Percentiles rank a stretch among this genome's conserved stretches.
Evolutionary conservation across 2,888 invertebrate species (phyloP).

Genomic region (Drosophila maculinotata): DNA sequence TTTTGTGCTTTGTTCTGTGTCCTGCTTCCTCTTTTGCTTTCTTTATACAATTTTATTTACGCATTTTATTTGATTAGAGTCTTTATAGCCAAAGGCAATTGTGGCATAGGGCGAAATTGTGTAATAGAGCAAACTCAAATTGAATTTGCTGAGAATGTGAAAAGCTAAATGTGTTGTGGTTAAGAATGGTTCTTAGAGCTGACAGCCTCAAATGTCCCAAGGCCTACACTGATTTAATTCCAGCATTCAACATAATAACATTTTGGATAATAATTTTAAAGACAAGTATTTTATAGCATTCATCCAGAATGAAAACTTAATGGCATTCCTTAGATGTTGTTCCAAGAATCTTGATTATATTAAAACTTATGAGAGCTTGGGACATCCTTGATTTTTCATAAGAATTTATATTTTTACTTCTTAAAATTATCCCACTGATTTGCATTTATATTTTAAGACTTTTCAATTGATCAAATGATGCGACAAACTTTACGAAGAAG

Average conservation of each 20-base stretch:
- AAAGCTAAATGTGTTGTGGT: constrained; percentile 35
- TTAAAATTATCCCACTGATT: not conserved
- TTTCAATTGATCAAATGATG: not conserved
- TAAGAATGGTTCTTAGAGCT: constrained; percentile 2
- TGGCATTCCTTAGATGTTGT: not conserved
- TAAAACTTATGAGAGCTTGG: not conserved
- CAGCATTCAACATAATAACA: constrained; percentile 7
- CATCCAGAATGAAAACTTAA: not conserved
- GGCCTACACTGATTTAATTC: constrained; percentile 21
- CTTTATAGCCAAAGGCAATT: constrained; percentile 45
- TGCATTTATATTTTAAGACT: not conserved
- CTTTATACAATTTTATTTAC: constrained; percentile 65
- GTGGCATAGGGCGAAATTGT: constrained; percentile 48
- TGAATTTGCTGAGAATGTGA: constrained; percentile 63
- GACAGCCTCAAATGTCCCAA: constrained; percentile 13
- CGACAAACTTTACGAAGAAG: not conserved
- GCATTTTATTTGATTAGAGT: constrained; percentile 69
- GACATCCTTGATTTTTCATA: not conserved
- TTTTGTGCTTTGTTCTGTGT: constrained; percentile 29
- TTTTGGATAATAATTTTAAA: constrained; percentile 23
- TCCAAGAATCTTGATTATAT: not conserved
- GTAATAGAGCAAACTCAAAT: constrained; percentile 64
- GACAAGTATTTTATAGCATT: constrained; percentile 11
- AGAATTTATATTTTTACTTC: not conserved
- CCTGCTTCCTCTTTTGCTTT: constrained; percentile 35